These are phyloP conservation scores for Plebejus anna DNA, from an alignment of 2,888 invertebrate genomes.

Conservation along the genomic window DNA sequence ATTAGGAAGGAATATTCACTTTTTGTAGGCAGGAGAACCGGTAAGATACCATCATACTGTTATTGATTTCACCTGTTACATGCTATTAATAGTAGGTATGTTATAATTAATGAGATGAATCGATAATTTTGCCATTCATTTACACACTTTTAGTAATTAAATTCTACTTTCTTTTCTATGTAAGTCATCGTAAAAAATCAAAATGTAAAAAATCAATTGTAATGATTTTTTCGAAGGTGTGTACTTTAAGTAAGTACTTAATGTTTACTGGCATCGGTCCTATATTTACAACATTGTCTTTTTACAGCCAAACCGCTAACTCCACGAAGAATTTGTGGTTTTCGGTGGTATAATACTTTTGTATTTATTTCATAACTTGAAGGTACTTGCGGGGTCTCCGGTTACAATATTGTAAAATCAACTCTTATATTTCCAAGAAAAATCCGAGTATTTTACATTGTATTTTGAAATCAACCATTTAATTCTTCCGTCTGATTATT, in stretches of 20 bases:
- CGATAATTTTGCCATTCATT: not conserved
- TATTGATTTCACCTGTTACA: slow-evolving; percentile 11
- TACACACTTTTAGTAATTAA: not conserved
- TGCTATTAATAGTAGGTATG: not conserved
- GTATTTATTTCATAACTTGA: not conserved
- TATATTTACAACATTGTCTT: not conserved
- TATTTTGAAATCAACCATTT: not conserved
- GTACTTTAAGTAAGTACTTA: not conserved
- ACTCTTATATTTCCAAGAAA: not conserved
- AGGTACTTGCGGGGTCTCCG: not conserved
- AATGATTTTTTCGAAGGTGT: not conserved
- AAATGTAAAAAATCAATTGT: too few species aligned
- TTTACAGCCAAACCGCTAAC: not conserved
- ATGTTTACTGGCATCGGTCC: not conserved
- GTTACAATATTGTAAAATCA: not conserved
- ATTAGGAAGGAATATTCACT: slow-evolving; percentile 20
- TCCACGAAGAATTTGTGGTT: not conserved
- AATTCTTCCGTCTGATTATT: not conserved
- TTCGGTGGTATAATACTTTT: not conserved
- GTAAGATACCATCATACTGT: not conserved
- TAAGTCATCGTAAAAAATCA: not conserved
- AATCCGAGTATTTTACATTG: not conserved
- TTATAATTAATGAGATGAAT: slow-evolving; percentile 6
- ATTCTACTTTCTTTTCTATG: not conserved
- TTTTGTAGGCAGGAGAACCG: slow-evolving; percentile 17